A percentile compares a stretch with the other conserved stretches of the same genome.
phyloP scores from a whole-genome alignment of 1,140 invertebrate genomes.

The Plodia interpunctella region DNA sequence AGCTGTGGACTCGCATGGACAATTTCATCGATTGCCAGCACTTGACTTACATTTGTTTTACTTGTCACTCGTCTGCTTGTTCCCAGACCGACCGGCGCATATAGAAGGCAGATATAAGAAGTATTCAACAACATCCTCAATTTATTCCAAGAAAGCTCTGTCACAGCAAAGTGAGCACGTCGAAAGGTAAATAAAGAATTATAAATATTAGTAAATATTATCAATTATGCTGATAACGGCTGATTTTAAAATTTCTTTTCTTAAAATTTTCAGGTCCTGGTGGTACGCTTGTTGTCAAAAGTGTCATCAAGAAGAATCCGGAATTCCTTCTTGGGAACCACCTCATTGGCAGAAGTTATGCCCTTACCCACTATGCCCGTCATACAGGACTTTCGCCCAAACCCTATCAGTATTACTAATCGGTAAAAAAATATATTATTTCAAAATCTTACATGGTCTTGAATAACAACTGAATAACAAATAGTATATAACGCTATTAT shows the following conservation, averaged over 20 bases:
- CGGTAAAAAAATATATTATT: conserved; percentile 51
- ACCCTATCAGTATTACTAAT: conserved; percentile 82
- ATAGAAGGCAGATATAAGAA: conserved; percentile 72
- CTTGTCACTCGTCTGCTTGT: conserved; percentile 30
- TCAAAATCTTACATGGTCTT: neutral
- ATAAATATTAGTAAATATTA: too few relatives aligned
- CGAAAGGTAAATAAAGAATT: conserved; percentile 48
- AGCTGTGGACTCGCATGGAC: conserved; percentile 29
- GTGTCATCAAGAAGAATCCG: conserved; percentile 82
- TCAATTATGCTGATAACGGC: neutral
- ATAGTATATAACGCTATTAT: neutral
- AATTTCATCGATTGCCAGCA: conserved; percentile 36
- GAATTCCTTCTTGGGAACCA: conserved; percentile 86
- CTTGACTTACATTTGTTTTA: conserved; percentile 21
- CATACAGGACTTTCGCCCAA: conserved; percentile 86
- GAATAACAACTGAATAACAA: neutral
- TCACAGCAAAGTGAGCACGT: conserved; percentile 69
- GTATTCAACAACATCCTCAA: conserved; percentile 68
- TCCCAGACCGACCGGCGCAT: conserved; percentile 62
- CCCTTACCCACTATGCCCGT: conserved; percentile 88
- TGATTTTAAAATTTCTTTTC: neutral
- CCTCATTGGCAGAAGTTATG: conserved; percentile 85
- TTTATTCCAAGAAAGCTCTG: conserved; percentile 69
- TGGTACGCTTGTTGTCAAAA: conserved; percentile 84
- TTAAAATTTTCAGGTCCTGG: conserved; percentile 80